phyloP scores from a whole-genome alignment of 2,797 vertebrate species.

The Ambastaia sidthimunki region DNA sequence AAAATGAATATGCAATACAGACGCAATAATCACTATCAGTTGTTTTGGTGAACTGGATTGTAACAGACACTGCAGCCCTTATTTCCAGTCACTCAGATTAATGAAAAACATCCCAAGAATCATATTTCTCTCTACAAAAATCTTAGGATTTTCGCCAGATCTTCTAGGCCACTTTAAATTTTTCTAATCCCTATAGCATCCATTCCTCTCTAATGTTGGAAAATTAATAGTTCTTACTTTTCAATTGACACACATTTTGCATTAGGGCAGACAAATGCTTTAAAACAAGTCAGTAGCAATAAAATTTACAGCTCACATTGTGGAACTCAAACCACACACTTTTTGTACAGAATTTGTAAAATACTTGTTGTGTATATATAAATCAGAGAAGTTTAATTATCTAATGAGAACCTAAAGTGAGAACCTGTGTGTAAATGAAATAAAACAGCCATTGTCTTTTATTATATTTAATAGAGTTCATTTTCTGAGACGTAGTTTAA shows the following conservation, averaged over 20 bases:
- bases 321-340: background rate
- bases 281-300: slow-evolving; percentile 14
- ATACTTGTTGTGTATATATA: background rate
- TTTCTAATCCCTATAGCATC: too few species aligned
- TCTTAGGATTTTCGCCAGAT: too few species aligned
- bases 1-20: too few species aligned
- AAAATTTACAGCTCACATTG: slow-evolving; percentile 9
- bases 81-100: too few species aligned
- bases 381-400: background rate
- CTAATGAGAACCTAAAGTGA: background rate
- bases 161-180: too few species aligned
- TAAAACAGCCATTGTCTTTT: background rate
- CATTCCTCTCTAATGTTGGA: background rate
- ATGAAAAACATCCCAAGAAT: too few species aligned
- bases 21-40: too few species aligned
- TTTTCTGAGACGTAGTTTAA: background rate
- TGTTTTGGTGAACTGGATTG: too few species aligned
- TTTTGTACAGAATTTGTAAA: slow-evolving; percentile 35
- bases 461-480: background rate
- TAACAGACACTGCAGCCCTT: too few species aligned
- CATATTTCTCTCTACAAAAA: too few species aligned
- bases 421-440: background rate
- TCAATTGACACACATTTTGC: too few species aligned
- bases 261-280: too few species aligned
- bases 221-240: background rate